These are phyloP conservation scores for Leiothrix lutea DNA, from an alignment of 2,113 vertebrate species.

Conservation along the genomic window DNA sequence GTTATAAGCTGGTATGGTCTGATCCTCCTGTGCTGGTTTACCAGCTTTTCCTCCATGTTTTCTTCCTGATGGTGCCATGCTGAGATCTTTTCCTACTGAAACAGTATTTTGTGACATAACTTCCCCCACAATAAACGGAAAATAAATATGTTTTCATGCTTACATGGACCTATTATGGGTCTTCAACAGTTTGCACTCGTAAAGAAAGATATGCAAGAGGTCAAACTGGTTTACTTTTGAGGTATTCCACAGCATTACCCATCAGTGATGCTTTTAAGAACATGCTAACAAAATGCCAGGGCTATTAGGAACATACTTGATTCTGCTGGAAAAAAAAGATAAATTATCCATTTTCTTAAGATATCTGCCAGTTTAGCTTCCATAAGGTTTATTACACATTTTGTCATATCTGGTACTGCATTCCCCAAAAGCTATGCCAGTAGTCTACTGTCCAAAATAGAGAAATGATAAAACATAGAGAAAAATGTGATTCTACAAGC, in stretches of 20 bases:
- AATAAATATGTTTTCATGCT: not conserved
- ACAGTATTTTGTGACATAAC: not conserved
- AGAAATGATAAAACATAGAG: not conserved
- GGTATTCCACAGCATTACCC: not conserved
- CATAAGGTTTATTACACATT: not conserved
- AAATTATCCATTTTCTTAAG: not conserved
- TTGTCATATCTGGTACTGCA: not conserved
- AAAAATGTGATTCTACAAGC: not conserved
- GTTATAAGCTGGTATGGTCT: slow-evolving; percentile 34
- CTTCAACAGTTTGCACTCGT: not conserved
- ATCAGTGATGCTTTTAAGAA: not conserved
- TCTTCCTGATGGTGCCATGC: slow-evolving; percentile 68
- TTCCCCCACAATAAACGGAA: not conserved
- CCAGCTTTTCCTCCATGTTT: slow-evolving; percentile 62
- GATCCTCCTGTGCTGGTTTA: slow-evolving; percentile 54
- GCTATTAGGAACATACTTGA: not conserved
- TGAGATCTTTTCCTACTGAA: not conserved
- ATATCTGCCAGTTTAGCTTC: not conserved
- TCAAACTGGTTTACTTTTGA: not conserved
- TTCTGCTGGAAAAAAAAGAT: not conserved
- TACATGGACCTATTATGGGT: not conserved
- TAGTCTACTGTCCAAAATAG: not conserved
- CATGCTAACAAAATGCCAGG: not conserved
- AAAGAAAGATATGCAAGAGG: not conserved
- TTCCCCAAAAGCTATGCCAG: not conserved